Evolutionary conservation across 2,113 vertebrate genomes (phyloP).

Genomic region (Tiliqua scincoides): DNA sequence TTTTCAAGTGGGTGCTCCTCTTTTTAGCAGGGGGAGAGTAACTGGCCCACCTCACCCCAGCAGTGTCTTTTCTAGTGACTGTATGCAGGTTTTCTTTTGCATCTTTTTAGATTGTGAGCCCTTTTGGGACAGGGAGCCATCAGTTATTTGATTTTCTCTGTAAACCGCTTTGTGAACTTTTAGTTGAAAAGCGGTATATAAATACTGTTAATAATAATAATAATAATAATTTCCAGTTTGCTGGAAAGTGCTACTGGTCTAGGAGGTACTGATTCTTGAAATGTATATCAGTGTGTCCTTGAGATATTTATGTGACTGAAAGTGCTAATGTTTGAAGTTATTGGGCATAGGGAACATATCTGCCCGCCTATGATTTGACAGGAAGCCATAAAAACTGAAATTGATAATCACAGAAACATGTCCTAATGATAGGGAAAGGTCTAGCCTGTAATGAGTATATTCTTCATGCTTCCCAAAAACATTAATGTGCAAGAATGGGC

Average conservation of each 20-base stretch:
- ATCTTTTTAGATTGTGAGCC: too few species aligned
- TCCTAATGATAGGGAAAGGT: background rate
- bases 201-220: too few species aligned
- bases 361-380: background rate
- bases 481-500: background rate
- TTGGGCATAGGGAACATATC: slow-evolving; percentile 13
- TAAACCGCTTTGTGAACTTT: too few species aligned
- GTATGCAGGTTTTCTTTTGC: too few species aligned
- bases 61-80: too few species aligned
- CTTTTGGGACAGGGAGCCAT: too few species aligned
- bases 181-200: too few species aligned
- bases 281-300: slow-evolving; percentile 6
- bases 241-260: background rate
- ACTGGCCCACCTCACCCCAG: too few species aligned
- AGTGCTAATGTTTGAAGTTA: slow-evolving; percentile 8
- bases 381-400: background rate
- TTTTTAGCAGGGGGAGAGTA: too few species aligned
- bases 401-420: background rate
- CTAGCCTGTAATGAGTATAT: background rate
- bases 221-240: too few species aligned
- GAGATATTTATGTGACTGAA: slow-evolving; percentile 36
- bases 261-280: background rate
- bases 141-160: too few species aligned
- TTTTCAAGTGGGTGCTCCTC: too few species aligned
- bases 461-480: background rate